Evolutionary conservation across 2,888 invertebrate species (phyloP).

Genomic region (Deilephila porcellus): DNA sequence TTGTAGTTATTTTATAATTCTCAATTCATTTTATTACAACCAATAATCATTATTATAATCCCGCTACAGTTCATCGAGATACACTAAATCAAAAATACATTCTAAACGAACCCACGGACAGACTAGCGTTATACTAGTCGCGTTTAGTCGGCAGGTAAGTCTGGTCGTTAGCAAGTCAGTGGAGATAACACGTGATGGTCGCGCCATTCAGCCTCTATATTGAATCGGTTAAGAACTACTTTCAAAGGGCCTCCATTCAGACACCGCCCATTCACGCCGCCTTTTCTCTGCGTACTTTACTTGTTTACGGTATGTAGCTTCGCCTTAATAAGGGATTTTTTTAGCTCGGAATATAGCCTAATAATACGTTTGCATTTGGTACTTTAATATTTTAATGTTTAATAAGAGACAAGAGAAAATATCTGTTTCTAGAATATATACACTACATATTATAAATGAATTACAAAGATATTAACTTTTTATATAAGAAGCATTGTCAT

Average conservation of each 20-base stretch:
- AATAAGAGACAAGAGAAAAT: too few species aligned
- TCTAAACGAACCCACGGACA: neutral
- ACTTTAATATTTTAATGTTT: neutral
- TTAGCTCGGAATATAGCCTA: neutral
- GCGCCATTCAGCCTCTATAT: slow-evolving; percentile 16
- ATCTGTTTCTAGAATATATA: too few species aligned
- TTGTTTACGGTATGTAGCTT: neutral
- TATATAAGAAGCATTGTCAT: too few species aligned
- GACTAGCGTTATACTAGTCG: neutral
- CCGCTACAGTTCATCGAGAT: neutral
- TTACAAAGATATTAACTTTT: too few species aligned
- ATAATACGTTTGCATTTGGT: neutral
- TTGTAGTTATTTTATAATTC: too few species aligned
- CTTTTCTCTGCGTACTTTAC: slow-evolving; percentile 10
- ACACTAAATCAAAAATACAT: neutral
- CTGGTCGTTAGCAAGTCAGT: slow-evolving; percentile 42
- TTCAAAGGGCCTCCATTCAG: slow-evolving; percentile 15
- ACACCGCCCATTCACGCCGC: slow-evolving; percentile 11
- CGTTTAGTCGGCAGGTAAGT: neutral
- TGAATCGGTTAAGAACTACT: slow-evolving; percentile 25
- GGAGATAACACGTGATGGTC: slow-evolving; percentile 34
- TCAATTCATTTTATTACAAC: too few species aligned
- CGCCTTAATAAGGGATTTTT: slow-evolving; percentile 5
- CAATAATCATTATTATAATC: too few species aligned
- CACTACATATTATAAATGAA: too few species aligned